These are phyloP conservation scores for Melanaphis sacchari DNA, from an alignment of 1,140 invertebrate species.

Conservation along the genomic window DNA sequence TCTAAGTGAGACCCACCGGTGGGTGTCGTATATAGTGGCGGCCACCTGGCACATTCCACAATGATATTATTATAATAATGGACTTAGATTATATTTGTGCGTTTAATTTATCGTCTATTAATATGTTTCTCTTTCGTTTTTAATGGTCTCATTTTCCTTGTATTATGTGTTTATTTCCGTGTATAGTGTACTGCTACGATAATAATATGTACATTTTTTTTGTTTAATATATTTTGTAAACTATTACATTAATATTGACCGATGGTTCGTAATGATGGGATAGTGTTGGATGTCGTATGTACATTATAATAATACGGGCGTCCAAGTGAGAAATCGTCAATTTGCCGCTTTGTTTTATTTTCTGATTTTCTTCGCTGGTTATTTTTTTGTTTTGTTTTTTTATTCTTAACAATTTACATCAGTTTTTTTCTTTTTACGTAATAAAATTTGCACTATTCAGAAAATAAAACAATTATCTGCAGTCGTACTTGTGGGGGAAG, in stretches of 20 bases:
- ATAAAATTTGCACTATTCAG: neutral
- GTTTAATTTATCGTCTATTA: conserved; percentile 1
- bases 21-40: neutral
- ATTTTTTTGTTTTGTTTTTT: conserved; percentile 6
- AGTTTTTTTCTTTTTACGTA: neutral
- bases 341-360: neutral
- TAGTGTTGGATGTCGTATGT: neutral
- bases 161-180: conserved; percentile 53
- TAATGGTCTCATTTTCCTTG: conserved; percentile 55
- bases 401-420: neutral
- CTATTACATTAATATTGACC: conserved; percentile 33
- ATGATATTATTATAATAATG: neutral
- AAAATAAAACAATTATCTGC: neutral
- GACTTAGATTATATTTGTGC: neutral
- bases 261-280: neutral
- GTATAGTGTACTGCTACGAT: neutral
- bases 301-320: neutral
- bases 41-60: conserved; percentile 9
- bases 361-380: neutral
- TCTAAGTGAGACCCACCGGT: conserved; percentile 51
- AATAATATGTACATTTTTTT: neutral
- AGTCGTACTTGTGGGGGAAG: neutral
- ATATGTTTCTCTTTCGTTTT: neutral
- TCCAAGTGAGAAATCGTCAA: conserved; percentile 10
- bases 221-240: neutral